A percentile compares a stretch with the other conserved stretches of the same genome.
These are phyloP conservation scores for Euwallacea similis DNA, from an alignment of 1,140 invertebrate genomes.

Conservation along the genomic window DNA sequence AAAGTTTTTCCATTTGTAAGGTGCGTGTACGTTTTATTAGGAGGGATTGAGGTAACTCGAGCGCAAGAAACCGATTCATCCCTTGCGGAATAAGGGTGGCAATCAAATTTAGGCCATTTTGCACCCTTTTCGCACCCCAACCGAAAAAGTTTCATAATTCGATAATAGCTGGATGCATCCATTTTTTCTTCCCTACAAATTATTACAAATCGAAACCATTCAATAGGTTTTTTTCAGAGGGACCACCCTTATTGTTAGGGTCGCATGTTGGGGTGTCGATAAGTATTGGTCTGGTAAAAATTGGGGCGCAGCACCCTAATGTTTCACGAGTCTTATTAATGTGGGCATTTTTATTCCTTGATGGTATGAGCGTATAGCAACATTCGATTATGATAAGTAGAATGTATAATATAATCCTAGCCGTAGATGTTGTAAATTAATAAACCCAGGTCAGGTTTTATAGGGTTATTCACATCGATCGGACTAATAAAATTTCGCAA, in stretches of 20 bases:
- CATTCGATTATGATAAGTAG: too few relatives aligned
- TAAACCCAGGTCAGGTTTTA: background rate
- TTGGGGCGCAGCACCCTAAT: conserved; percentile 13
- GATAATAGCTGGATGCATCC: conserved; percentile 25
- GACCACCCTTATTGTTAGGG: conserved; percentile 20
- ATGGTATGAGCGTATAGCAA: too few relatives aligned
- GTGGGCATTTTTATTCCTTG: too few relatives aligned
- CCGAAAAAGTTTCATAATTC: conserved; percentile 16
- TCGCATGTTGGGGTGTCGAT: conserved; percentile 13
- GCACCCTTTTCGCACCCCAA: background rate
- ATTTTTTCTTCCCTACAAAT: conserved; percentile 21
- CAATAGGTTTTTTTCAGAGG: conserved; percentile 8
- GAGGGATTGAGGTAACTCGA: too few relatives aligned
- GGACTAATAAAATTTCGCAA: conserved; percentile 1
- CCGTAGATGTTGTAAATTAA: too few relatives aligned
- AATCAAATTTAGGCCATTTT: conserved; percentile 9
- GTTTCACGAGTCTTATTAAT: background rate
- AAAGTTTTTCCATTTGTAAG: conserved; percentile 15
- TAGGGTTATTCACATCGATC: background rate
- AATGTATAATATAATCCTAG: too few relatives aligned
- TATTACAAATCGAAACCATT: conserved; percentile 22
- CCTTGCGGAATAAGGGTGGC: conserved; percentile 4
- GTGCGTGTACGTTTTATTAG: conserved; percentile 15
- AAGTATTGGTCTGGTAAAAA: conserved; percentile 12
- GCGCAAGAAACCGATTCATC: background rate